These are phyloP conservation scores for Cheilosia vernalis DNA, from an alignment of 2,888 invertebrate species.

Conservation along the genomic window DNA sequence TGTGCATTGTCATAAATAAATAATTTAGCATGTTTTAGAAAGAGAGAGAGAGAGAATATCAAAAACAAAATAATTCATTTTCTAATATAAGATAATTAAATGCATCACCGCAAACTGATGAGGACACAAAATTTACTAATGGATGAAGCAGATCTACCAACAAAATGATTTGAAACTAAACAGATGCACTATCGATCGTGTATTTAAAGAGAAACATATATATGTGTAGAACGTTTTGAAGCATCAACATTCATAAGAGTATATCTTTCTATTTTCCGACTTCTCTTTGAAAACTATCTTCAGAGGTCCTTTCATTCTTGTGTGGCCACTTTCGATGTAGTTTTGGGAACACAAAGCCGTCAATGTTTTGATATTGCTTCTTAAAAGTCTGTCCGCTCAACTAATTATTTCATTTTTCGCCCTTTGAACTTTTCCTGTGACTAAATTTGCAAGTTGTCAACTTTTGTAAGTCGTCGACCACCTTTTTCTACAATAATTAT, in stretches of 20 bases:
- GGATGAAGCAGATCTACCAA: constrained; percentile 25
- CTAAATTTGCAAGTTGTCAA: constrained; percentile 1
- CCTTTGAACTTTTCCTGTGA: neutral
- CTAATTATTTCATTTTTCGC: neutral
- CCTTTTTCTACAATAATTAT: too few relatives aligned
- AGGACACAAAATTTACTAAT: constrained; percentile 59
- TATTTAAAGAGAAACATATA: neutral
- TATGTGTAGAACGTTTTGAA: neutral
- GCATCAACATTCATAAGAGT: neutral
- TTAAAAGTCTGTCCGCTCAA: neutral
- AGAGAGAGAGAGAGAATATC: neutral
- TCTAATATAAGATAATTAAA: constrained; percentile 17
- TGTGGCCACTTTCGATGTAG: neutral
- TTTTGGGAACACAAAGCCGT: constrained; percentile 39
- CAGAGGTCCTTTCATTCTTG: neutral
- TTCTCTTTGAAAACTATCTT: constrained; percentile 2
- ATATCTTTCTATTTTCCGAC: neutral
- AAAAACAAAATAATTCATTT: constrained; percentile 6
- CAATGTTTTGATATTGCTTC: constrained; percentile 38
- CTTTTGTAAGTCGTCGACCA: neutral
- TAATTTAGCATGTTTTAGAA: constrained; percentile 34
- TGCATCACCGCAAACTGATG: constrained; percentile 19
- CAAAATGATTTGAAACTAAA: constrained; percentile 12
- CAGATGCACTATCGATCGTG: neutral
- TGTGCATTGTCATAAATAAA: constrained; percentile 47